Evolutionary conservation across 2,888 invertebrate species (phyloP).

Genomic region (Ctena decussata): DNA sequence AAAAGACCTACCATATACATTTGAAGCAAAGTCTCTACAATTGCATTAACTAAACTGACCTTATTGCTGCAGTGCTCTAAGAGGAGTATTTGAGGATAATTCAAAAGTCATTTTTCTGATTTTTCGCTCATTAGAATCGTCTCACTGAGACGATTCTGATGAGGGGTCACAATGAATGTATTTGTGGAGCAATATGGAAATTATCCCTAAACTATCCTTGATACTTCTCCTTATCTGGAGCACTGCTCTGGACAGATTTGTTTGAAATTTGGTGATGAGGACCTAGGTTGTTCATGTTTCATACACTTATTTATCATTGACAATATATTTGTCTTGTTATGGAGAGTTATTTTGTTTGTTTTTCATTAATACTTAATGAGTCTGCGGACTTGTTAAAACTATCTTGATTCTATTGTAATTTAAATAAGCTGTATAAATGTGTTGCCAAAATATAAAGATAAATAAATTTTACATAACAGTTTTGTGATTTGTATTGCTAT

Average conservation of each 20-base stretch:
- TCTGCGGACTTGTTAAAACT: slow-evolving; percentile 4
- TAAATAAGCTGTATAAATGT: slow-evolving; percentile 74
- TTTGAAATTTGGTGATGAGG: neutral
- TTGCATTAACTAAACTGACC: too few species aligned
- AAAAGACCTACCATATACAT: too few species aligned
- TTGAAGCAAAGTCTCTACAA: too few species aligned
- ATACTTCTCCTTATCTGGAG: too few species aligned
- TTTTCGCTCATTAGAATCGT: too few species aligned
- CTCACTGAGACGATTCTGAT: too few species aligned
- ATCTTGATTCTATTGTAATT: neutral
- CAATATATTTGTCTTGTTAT: slow-evolving; percentile 48
- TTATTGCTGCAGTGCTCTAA: too few species aligned
- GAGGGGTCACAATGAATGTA: too few species aligned
- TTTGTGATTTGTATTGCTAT: neutral
- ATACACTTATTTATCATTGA: slow-evolving; percentile 46
- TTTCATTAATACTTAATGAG: slow-evolving; percentile 53
- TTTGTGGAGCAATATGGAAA: too few species aligned
- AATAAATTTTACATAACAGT: slow-evolving; percentile 70
- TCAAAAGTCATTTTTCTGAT: too few species aligned
- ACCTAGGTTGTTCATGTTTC: slow-evolving; percentile 15
- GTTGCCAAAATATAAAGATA: slow-evolving; percentile 75
- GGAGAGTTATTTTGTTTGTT: slow-evolving; percentile 66
- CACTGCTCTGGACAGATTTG: neutral
- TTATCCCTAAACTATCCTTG: too few species aligned
- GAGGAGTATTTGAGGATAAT: too few species aligned